Base-by-base conservation (phyloP, 2,797 vertebrate species). In the Ctenopoma kingsleyae region DNA sequence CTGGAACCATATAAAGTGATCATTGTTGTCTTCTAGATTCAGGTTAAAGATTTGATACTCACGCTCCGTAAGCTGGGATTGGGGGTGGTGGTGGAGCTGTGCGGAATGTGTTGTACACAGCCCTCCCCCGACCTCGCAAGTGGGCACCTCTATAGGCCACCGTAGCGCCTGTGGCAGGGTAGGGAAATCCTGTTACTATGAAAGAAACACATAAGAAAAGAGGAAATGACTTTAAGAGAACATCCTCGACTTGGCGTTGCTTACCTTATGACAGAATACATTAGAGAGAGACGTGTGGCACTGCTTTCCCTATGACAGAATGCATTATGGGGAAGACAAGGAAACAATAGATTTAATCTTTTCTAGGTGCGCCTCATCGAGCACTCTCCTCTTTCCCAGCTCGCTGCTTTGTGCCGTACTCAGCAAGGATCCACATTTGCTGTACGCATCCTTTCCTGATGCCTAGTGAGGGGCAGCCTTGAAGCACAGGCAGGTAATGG, bases 41-140 rank as follows among this genome's bases (percentile, higher is more conserved):
- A 16, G 17, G 49, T 43, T 11, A 5, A 2, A 40, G 35, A 43
- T 15, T 7, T 0, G 11, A 84, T 93, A 97, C 97, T 99, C 91
- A 98, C 97, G 97, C 94, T 95, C 97, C 97, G 0, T 99, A 98
- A 62, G 97, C 86, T 0, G 97, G 97, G 91, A 98, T 96, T 25
- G 97, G 96, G 0, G 96, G 97, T 0, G 97, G 97, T 0, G 97
- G 97, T 0, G 97, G 96, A 1, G 96, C 96, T 0, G 96, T 96
- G n/a, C 97, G 96, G 93, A 99, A 97, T 1, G 97, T 96, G 86
- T 97, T 99, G 87, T 98, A 99, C 62, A 97, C 94, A 0, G 97
- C 96, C 0, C 97, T 94, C 51, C 96, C 97, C 81, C 97, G 94
- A 71, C 97, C 97, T 88, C 97, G 93, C 76, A 98, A 91, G 87